Conservation (phyloP, 2,888 invertebrate genomes). For the Dasypogon diadema region DNA sequence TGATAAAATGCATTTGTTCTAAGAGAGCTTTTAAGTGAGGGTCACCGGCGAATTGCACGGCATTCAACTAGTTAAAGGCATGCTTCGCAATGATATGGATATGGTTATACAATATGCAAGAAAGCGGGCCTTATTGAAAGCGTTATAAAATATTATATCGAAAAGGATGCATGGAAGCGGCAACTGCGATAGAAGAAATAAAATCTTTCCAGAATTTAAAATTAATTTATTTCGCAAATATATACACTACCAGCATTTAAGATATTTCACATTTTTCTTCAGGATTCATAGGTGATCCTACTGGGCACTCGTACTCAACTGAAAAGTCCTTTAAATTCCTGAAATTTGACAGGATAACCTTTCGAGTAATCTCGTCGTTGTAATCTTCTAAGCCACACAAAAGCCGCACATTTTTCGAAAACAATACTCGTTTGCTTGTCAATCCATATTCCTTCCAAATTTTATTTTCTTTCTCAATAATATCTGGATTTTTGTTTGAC, state of each 20-base stretch:
- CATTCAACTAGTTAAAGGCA: no score
- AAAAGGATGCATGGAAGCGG: no score
- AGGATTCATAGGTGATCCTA: neutral
- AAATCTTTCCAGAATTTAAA: no score
- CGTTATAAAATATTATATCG: no score
- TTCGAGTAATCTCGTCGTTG: slow-evolving; percentile 7
- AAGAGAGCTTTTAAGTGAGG: no score
- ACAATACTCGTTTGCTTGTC: slow-evolving; percentile 10
- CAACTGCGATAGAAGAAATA: no score
- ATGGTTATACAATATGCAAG: no score
- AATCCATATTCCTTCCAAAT: slow-evolving; percentile 36
- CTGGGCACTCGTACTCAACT: neutral
- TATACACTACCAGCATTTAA: neutral
- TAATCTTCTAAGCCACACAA: slow-evolving; percentile 24
- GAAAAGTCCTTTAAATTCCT: slow-evolving; percentile 19
- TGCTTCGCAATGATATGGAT: no score
- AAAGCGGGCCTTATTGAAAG: no score
- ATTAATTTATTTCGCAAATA: no score
- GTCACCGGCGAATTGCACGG: no score
- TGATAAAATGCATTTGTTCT: no score
- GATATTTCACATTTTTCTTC: slow-evolving; percentile 11
- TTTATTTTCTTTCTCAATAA: slow-evolving; percentile 22
- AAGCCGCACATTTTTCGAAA: slow-evolving; percentile 16
- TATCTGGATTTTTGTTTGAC: slow-evolving; percentile 4
- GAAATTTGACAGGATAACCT: slow-evolving; percentile 5